Evolutionary conservation across 2,888 invertebrate genomes (phyloP), one percentile per base, ranked within the genome.

Genomic region (Aporophyla nigra): DNA sequence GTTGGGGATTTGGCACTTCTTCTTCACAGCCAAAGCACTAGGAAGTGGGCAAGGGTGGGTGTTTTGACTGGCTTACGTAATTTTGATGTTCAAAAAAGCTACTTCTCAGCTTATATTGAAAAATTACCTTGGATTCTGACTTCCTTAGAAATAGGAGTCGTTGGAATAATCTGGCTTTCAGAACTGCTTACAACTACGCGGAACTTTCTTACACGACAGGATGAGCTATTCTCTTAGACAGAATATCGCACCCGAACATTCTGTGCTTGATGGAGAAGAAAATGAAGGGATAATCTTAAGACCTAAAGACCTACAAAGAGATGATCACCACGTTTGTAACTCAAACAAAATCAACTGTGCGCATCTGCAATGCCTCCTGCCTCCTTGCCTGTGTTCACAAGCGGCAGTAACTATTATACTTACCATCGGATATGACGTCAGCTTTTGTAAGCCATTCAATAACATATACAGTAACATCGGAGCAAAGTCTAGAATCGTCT

Each of bases 391-490:
- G 24, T 14, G 3, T 33, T 9, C 24, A 24, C 9, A 9, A 21
- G n/a, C 19, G 33, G 70, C 27, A 9, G 14, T 6, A 19, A 70
- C 19, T 67, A n/a, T n/a, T n/a, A n/a, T n/a, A n/a, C 19, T 12
- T 14, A 33, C 4, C 21, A 21, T n/a, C 33, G 33, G 0, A 21
- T 40, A 16, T 19, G 19, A 9, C 10, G 16, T 9, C 27, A 9
- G 40, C 7, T 54, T 40, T 68, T 43, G 14, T 69, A 71, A 49
- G 49, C 49, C 49, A 71, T 67, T n/a, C 2, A 67, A 40, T 21
- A 71, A 14, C 14, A 14, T 43, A 16, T 14, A 72, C n/a, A 49
- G 10, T 24, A 69, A 40, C 24, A 24, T 9, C 21, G 3, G 24
- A 33, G 24, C 46, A 71, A n/a, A n/a, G n/a, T n/a, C n/a, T n/a